These are phyloP conservation scores for Tetramorium bicarinatum DNA, from an alignment of 2,888 invertebrate species.

Conservation along the genomic window DNA sequence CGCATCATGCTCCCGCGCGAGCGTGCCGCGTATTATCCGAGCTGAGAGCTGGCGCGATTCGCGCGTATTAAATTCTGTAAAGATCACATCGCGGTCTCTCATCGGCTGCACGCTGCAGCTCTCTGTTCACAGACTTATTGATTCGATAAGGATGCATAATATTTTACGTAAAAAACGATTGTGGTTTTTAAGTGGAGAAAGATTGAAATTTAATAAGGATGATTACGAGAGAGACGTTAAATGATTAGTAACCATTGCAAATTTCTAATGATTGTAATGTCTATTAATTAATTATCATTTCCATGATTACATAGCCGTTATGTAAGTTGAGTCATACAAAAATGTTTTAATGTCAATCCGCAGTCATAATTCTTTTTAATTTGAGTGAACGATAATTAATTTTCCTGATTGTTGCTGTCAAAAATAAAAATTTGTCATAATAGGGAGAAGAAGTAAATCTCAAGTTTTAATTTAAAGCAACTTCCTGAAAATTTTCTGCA, in stretches of 20 bases:
- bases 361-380: not conserved
- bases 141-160: conserved; percentile 6
- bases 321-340: not conserved
- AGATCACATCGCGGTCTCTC: not conserved
- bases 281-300: not conserved
- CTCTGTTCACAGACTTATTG: not conserved
- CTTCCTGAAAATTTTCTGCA: not conserved
- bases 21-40: conserved; percentile 48
- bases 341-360: not conserved
- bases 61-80: conserved; percentile 41
- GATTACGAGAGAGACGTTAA: not conserved
- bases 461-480: not conserved
- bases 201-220: not conserved
- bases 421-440: not conserved
- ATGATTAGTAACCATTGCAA: not conserved
- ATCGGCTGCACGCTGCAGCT: not conserved
- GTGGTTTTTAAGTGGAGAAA: not conserved
- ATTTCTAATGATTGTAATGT: not conserved
- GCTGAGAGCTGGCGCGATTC: conserved; percentile 42
- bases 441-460: not conserved
- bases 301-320: not conserved
- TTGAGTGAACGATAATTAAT: not conserved
- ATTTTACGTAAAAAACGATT: not conserved
- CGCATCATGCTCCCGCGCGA: conserved; percentile 43
- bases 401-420: not conserved